Conservation (phyloP, 2,797 vertebrate species). For the Ctenopoma kingsleyae region DNA sequence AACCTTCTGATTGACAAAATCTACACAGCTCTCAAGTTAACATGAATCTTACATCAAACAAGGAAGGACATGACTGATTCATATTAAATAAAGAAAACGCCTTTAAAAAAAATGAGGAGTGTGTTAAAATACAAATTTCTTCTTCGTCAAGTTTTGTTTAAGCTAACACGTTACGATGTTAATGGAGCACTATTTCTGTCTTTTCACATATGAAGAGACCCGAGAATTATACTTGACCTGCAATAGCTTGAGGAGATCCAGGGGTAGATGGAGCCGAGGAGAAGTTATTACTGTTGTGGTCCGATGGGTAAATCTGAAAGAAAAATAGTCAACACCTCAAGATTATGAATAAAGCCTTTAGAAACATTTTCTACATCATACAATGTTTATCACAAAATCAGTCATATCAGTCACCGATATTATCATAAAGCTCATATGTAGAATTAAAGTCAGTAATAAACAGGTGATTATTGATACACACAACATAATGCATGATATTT, state of each 20-base stretch:
- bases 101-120: background rate
- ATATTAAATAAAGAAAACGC: background rate
- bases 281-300: slow-evolving; percentile 98
- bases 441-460: background rate
- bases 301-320: slow-evolving; percentile 96
- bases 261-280: slow-evolving; percentile 95
- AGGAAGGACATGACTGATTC: background rate
- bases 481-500: too few species aligned
- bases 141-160: background rate
- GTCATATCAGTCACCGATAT: background rate
- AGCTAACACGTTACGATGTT: background rate
- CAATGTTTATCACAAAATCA: background rate
- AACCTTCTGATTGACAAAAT: slow-evolving; percentile 23
- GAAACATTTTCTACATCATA: background rate
- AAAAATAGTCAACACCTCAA: slow-evolving; percentile 12
- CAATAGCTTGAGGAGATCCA: slow-evolving; percentile 95
- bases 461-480: too few species aligned
- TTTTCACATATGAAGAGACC: background rate
- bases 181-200: background rate
- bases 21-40: slow-evolving; percentile 1
- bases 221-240: slow-evolving; percentile 82
- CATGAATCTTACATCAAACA: background rate
- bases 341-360: background rate
- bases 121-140: slow-evolving; percentile 10
- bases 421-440: background rate